Conservation (phyloP, 2,888 invertebrate species). For the Drosophila suboccidentalis region DNA sequence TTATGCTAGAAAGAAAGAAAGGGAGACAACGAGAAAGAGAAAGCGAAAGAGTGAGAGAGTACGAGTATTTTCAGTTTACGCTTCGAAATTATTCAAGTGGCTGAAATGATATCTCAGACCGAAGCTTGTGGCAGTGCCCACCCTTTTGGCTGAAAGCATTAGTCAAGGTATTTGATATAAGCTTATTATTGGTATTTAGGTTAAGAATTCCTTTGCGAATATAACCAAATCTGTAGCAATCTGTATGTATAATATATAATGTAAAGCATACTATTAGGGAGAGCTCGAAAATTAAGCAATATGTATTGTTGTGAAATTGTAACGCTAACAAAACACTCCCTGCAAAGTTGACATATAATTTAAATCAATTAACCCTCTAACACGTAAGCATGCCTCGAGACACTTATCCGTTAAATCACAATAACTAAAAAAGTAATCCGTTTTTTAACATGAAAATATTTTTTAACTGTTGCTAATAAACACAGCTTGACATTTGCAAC, state of each 20-base stretch:
- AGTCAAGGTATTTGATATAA: conserved; percentile 20
- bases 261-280: not conserved
- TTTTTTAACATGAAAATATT: no score
- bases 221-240: not conserved
- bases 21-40: not conserved
- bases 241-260: not conserved
- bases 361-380: no score
- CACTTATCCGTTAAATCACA: no score
- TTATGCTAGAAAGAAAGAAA: not conserved
- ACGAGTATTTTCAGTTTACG: not conserved
- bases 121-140: conserved; percentile 4
- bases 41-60: not conserved
- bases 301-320: no score
- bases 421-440: no score
- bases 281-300: not conserved
- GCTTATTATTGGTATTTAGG: conserved; percentile 11
- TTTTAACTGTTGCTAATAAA: no score
- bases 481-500: no score
- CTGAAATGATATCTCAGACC: conserved; percentile 3
- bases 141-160: conserved; percentile 4
- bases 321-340: no score
- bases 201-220: not conserved
- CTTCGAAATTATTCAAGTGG: conserved; percentile 13
- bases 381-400: no score
- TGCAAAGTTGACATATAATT: no score